Conservation (phyloP, 2,888 invertebrate genomes). For the Drosophila neoperkinsi region DNA sequence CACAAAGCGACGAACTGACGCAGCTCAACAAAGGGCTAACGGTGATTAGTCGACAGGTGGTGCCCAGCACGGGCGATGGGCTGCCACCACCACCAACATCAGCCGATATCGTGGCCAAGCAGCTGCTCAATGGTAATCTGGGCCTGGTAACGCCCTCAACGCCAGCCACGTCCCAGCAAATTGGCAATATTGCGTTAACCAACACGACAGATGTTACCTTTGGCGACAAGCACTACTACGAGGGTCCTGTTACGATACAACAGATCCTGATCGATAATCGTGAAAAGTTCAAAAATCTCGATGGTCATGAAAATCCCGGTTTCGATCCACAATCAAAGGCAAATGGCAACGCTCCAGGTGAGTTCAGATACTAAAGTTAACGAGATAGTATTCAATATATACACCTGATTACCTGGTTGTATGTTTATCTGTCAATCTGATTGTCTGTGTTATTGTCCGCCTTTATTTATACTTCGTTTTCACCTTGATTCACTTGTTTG, state of each 20-base stretch:
- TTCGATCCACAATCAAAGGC: conserved; percentile 58
- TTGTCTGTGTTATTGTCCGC: background rate
- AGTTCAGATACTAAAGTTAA: conserved; percentile 23
- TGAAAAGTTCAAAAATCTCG: conserved; percentile 77
- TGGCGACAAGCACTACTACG: conserved; percentile 91
- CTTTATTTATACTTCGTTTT: conserved; percentile 30
- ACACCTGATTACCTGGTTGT: conserved; percentile 3
- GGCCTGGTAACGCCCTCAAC: conserved; percentile 42
- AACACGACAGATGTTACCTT: conserved; percentile 91
- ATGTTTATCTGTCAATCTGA: background rate
- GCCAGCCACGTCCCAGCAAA: conserved; percentile 81
- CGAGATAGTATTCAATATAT: background rate
- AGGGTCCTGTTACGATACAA: conserved; percentile 92
- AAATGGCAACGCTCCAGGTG: conserved; percentile 58
- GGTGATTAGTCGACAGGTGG: conserved; percentile 75
- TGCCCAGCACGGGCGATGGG: conserved; percentile 34
- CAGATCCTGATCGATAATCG: conserved; percentile 88
- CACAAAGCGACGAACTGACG: conserved; percentile 72
- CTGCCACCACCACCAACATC: conserved; percentile 10
- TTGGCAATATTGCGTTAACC: conserved; percentile 88
- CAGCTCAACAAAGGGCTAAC: conserved; percentile 76
- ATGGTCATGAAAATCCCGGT: conserved; percentile 74
- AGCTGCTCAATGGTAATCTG: conserved; percentile 63
- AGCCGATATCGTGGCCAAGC: conserved; percentile 57
- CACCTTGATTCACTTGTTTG: conserved; percentile 32